Conservation (phyloP, 2,113 vertebrate genomes). For the Paratilapia polleni region DNA sequence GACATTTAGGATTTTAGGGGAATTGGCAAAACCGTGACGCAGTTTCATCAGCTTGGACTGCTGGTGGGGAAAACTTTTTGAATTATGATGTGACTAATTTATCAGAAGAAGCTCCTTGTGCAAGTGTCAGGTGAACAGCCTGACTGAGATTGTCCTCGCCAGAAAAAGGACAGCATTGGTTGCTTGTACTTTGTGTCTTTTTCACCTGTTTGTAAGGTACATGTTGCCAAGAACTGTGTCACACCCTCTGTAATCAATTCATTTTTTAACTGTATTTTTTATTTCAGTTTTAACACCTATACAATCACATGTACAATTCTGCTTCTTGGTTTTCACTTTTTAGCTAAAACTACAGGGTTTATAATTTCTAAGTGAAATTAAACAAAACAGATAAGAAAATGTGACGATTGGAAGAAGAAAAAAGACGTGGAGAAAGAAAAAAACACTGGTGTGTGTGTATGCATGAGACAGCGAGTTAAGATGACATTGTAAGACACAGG, state of each 20-base stretch:
- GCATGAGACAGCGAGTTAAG: too few species aligned
- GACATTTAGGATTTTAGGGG: constrained; percentile 30
- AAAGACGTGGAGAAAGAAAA: not conserved
- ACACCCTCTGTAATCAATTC: not conserved
- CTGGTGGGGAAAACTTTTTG: constrained; percentile 15
- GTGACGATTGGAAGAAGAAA: not conserved
- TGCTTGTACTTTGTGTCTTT: not conserved
- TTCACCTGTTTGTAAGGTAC: not conserved
- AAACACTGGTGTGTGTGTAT: not conserved
- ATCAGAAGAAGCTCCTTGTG: not conserved
- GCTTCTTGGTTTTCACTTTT: not conserved
- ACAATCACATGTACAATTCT: not conserved
- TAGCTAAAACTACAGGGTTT: not conserved
- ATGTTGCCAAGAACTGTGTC: not conserved
- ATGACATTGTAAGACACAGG: too few species aligned
- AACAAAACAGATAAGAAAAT: not conserved
- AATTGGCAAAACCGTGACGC: constrained; percentile 27
- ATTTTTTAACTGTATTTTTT: too few species aligned
- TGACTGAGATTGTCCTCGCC: not conserved
- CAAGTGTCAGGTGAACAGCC: not conserved
- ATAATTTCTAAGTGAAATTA: not conserved
- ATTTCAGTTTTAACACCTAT: not conserved
- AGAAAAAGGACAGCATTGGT: not conserved
- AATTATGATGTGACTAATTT: constrained; percentile 30
- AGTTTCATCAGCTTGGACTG: constrained; percentile 13